Base-by-base conservation (phyloP, 2,888 invertebrate genomes). In the Drosophila siamana region DNA sequence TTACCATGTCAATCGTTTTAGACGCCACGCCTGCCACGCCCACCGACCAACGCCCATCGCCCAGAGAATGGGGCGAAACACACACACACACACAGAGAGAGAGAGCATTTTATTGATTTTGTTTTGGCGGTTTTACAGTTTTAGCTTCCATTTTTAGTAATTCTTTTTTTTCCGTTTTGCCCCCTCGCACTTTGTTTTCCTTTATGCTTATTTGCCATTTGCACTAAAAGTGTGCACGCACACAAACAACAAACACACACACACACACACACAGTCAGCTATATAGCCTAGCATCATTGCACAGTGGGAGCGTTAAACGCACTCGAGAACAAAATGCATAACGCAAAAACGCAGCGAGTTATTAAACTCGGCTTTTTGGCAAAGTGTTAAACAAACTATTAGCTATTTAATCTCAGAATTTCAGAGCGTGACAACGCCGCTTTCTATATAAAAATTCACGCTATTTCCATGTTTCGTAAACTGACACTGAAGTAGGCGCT, bases 101-200 rank as follows among this genome's bases (percentile, higher is more conserved):
- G 26, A 26, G 22, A 62, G 43, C 47, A 69, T 71, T 86, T 73
- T 86, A 82, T 82, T 78, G 81, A 86, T 83, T 86, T 77, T 72
- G 41, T 50, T 72, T 72, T 59, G 47, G 68, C 74, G 78, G 78
- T 69, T 80, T 74, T 65, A 51, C 69, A 69, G 51, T 54, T 71
- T 55, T 48, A 59, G 62, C 67, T 74, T 54, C 41, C 73, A 51
- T 47, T 73, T 72, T 68, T 50, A 50, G 48, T 57, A 50, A 9
- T 15, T 38, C 11, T n/a, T 4, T 33, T n/a, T 30, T 46, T 47
- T 74, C 64, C n/a, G 8, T 28, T 19, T 54, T 9, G 11, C 19
- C 19, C 41, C 55, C 40, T 56, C n/a, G 22, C 30, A 1, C n/a
- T 33, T 8, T 50, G 15, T 44, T 16, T 19, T 11, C 44, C 13